Evolutionary conservation across 1,140 invertebrate genomes (phyloP), one percentile per base, ranked within the genome.

Genomic region (Eumeta japonica): DNA sequence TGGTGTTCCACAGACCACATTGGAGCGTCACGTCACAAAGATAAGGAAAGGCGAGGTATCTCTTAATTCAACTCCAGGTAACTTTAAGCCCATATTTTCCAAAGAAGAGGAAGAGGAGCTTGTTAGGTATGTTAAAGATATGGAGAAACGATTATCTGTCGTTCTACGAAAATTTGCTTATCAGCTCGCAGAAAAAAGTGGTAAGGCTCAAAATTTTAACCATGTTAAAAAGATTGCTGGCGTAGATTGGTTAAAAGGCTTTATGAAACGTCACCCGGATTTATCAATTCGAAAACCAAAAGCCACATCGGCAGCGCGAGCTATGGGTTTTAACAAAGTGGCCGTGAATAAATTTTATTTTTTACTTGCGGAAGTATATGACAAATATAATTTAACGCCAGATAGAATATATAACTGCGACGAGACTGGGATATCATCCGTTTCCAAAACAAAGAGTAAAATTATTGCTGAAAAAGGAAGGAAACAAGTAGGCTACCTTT

Each of bases 171-270:
- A 35, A 16, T 38, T 59, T 28, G 52, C 45, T n/a, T 59, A 55
- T 36, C 37, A 58, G 28, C 36, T 58, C 28, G 46, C 49, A 0
- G 37, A 18, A 9, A 51, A 16, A 50, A 52, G 62, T 54, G 15
- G 41, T 57, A 34, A 71, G 53, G 9, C 43, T 28, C 17, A 67
- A 53, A 53, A 53, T 58, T 46, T 74, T 58, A 48, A 62, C 56
- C 24, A 43, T 32, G 42, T 45, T 2, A 48, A 49, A 27, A 7
- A 48, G 28, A 44, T 50, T 20, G 60, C 56, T 16, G 59, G 55
- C 16, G 31, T 41, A 16, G 48, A 55, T 34, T 63, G 57, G 58
- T n/a, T 55, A 2, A 34, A 45, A 4, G 48, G 46, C 16, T 64
- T 62, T 45, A 37, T 58, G 18, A 55, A 47, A 31, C 33, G 54